Evolutionary conservation across 64 coral and sea anemone species (phyloP).

Genomic region (Pocillopora verrucosa): DNA sequence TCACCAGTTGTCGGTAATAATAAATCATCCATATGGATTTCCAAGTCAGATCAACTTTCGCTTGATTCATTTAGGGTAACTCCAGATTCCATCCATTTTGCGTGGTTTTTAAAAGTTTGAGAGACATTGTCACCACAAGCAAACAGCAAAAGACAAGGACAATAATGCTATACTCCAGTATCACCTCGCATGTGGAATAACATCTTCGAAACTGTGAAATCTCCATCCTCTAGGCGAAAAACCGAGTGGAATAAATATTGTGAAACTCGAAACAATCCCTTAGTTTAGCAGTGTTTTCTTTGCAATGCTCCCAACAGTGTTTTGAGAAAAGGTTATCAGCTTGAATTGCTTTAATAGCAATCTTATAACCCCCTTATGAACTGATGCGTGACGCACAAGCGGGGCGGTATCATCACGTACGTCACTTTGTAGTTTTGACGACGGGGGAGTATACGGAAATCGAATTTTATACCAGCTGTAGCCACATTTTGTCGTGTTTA

Average conservation of each 20-base stretch:
- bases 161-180: slow-evolving; percentile 30
- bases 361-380: background rate
- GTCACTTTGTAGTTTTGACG: background rate
- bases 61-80: background rate
- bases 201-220: background rate
- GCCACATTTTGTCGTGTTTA: too few relatives aligned
- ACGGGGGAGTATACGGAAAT: too few relatives aligned
- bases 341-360: background rate
- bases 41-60: too few relatives aligned
- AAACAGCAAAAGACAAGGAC: background rate
- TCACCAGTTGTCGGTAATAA: too few relatives aligned
- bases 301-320: background rate
- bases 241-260: background rate
- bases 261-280: background rate
- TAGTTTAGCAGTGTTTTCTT: background rate
- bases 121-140: background rate
- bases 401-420: background rate
- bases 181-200: slow-evolving; percentile 8
- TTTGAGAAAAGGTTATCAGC: background rate
- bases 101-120: background rate
- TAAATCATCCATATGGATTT: too few relatives aligned
- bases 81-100: background rate
- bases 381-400: background rate
- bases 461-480: too few relatives aligned
- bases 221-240: background rate